phyloP scores from a whole-genome alignment of 1,140 invertebrate genomes.

The Lanistes nyassanus region DNA sequence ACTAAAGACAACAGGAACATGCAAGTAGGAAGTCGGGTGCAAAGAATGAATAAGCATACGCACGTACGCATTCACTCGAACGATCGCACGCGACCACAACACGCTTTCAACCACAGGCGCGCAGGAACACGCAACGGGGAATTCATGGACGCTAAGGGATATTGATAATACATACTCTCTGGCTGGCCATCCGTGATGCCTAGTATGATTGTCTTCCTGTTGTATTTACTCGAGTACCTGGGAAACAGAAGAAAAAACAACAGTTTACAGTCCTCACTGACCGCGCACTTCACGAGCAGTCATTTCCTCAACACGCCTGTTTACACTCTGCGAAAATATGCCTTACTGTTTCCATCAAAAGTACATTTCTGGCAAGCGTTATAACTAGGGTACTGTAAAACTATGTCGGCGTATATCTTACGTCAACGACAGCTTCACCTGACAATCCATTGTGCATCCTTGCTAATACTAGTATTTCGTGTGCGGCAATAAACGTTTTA shows the following conservation, averaged over 20 bases:
- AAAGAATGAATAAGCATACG: not conserved
- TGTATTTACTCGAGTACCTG: constrained; percentile 46
- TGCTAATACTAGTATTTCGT: too few species aligned
- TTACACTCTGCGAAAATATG: too few species aligned
- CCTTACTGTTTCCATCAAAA: too few species aligned
- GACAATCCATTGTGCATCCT: too few species aligned
- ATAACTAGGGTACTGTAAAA: too few species aligned
- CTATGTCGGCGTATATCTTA: too few species aligned
- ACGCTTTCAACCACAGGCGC: not conserved
- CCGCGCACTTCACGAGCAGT: too few species aligned
- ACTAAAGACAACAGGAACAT: constrained; percentile 32
- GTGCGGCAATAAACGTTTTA: too few species aligned
- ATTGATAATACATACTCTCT: constrained; percentile 37
- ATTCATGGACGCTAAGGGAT: not conserved
- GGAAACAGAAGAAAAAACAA: constrained; percentile 7
- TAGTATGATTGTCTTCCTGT: constrained; percentile 40
- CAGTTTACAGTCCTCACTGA: not conserved
- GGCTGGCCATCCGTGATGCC: constrained; percentile 30
- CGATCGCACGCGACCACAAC: not conserved
- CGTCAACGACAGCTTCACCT: too few species aligned
- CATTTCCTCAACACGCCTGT: too few species aligned
- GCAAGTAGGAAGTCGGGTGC: not conserved
- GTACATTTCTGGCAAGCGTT: too few species aligned
- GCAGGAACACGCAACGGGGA: not conserved
- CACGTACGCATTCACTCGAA: too few species aligned